Evolutionary conservation across 2,113 vertebrate genomes (phyloP).

Genomic region (Mungos mungo): DNA sequence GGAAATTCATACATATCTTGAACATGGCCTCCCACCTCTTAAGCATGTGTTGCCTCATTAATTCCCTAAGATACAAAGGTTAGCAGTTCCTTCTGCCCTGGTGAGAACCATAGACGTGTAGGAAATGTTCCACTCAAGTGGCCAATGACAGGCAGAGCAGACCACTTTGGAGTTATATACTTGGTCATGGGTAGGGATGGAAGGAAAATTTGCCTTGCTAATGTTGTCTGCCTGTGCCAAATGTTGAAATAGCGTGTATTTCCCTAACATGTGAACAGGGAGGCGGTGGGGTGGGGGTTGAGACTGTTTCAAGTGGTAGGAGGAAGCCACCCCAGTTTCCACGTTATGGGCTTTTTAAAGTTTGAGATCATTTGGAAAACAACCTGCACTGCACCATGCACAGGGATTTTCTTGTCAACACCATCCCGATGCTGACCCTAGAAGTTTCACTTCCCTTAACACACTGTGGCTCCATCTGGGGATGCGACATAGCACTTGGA

Average conservation of each 20-base stretch:
- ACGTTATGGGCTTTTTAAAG: neutral
- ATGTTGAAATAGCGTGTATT: slow-evolving; percentile 7
- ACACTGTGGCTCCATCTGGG: neutral
- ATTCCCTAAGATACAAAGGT: neutral
- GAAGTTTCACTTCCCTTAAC: slow-evolving; percentile 60
- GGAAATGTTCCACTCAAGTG: neutral
- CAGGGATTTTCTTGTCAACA: slow-evolving; percentile 50
- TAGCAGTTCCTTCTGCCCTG: neutral
- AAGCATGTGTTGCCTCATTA: neutral
- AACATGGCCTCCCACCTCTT: neutral
- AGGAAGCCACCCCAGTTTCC: neutral
- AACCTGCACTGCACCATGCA: neutral
- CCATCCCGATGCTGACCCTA: slow-evolving; percentile 14
- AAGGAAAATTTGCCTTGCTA: neutral
- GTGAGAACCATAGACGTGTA: neutral
- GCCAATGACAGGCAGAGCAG: neutral
- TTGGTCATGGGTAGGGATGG: neutral
- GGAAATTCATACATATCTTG: neutral
- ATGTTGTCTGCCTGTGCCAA: slow-evolving; percentile 21
- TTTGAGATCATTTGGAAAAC: neutral
- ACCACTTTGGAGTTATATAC: neutral
- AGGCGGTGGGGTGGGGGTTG: neutral
- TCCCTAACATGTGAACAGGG: neutral
- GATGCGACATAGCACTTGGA: neutral
- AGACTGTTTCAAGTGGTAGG: neutral